Conservation (phyloP, 2,888 invertebrate genomes). For the Agonopterix heracliana region DNA sequence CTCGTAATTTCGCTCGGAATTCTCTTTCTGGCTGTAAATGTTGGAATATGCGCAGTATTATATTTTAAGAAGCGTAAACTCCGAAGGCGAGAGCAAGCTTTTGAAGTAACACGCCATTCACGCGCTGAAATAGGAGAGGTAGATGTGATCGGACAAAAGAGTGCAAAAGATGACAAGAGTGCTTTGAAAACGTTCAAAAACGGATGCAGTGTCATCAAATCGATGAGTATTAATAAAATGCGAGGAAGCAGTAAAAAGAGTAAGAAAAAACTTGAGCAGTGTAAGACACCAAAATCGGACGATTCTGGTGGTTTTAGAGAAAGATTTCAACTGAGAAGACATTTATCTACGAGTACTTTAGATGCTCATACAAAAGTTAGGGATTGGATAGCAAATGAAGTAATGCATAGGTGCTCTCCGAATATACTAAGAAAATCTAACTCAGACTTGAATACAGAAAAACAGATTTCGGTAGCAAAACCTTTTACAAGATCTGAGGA, state of each 20-base stretch:
- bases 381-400: conserved; percentile 90
- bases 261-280: conserved; percentile 70
- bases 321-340: conserved; percentile 80
- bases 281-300: conserved; percentile 75
- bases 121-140: conserved; percentile 71
- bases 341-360: conserved; percentile 86
- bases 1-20: conserved; percentile 80
- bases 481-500: conserved; percentile 67
- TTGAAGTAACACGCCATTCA: conserved; percentile 60
- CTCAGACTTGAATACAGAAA: conserved; percentile 49
- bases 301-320: conserved; percentile 76
- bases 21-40: conserved; percentile 83
- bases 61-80: conserved; percentile 80
- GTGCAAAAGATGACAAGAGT: conserved; percentile 60
- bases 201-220: conserved; percentile 76
- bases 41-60: conserved; percentile 80
- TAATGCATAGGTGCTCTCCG: conserved; percentile 83
- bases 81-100: conserved; percentile 64
- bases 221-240: conserved; percentile 71
- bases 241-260: conserved; percentile 69
- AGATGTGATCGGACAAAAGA: conserved; percentile 65
- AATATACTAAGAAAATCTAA: conserved; percentile 76
- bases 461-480: conserved; percentile 38
- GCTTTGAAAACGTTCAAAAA: conserved; percentile 64
- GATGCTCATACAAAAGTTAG: conserved; percentile 91